Base-by-base conservation (phyloP, 2,797 vertebrate genomes). In the Sebastes elongatus region DNA sequence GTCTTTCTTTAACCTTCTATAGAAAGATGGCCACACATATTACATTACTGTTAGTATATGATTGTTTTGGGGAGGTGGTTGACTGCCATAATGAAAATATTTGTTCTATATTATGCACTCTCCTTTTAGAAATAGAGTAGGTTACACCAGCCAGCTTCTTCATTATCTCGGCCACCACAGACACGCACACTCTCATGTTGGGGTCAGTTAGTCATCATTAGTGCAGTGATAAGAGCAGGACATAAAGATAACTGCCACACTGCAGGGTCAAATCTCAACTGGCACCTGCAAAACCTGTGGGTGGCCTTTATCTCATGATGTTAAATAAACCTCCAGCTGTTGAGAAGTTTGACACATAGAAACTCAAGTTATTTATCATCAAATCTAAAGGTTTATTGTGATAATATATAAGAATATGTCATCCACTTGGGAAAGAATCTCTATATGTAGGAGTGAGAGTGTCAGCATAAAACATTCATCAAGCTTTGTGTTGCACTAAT, bases 161-260 rank as follows among this genome's bases (percentile, higher is more conserved):
- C 23, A 23, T 75, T 65, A 74, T 71, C 55, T 78, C 8, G n/a
- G 55, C 10, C 55, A 65, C 32, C 55, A 42, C 38, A 30, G 46
- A 55, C 49, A 56, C 14, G 60, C 35, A 78, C 53, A 11, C 22
- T 20, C 25, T 10, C 4, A 2, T 62, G 56, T n/a, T 72, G 49
- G 23, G 68, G 35, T 75, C 57, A 74, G 53, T 79, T 73, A 66
- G 25, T 60, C 35, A 74, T 77, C 65, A 68, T 86, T 82, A 84
- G 66, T 63, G n/a, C 28, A 33, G 30, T 77, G 84, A 90, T 91
- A 87, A 78, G 76, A 80, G 60, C 22, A 35, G 49, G 42, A 46
- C 52, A 71, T 80, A 56, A 78, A 86, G 64, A 85, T 76, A 76
- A 83, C 52, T 76, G 59, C 4, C 14, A 68, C 28, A 28, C 49